These are phyloP conservation scores for Calidris pygmaea DNA, from an alignment of 2,113 vertebrate species.

Conservation along the genomic window DNA sequence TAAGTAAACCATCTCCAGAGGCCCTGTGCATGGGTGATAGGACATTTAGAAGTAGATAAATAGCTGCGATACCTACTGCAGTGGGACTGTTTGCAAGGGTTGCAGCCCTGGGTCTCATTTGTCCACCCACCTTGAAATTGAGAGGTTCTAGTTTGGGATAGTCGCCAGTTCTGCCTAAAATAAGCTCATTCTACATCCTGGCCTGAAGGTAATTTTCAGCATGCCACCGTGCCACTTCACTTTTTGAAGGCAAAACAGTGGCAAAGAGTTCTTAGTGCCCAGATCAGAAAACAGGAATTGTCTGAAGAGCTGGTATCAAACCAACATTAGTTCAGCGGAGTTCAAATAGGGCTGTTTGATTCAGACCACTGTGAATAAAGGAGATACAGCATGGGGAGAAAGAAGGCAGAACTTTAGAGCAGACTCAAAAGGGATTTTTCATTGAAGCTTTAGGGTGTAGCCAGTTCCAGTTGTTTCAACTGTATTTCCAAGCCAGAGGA, in stretches of 20 bases:
- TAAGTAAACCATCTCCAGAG: neutral
- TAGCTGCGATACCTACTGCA: neutral
- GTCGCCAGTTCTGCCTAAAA: neutral
- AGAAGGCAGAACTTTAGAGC: neutral
- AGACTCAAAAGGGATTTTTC: neutral
- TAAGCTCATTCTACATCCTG: neutral
- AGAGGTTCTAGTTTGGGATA: neutral
- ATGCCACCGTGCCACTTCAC: neutral
- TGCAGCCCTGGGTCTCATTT: neutral
- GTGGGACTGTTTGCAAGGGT: neutral
- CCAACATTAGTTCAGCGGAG: neutral
- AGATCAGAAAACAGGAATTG: neutral
- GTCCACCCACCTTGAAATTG: fast-evolving
- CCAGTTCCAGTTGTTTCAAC: neutral
- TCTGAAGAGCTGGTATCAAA: neutral
- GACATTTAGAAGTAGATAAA: neutral
- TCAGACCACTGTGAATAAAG: neutral
- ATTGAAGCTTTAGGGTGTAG: neutral
- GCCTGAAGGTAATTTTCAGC: neutral
- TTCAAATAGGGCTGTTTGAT: neutral
- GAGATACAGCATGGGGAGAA: neutral
- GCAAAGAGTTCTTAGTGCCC: neutral
- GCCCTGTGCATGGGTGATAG: neutral
- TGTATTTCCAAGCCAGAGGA: neutral
- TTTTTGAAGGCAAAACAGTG: neutral